Evolutionary conservation across 2,113 vertebrate genomes (phyloP).

Genomic region (Pimephales promelas): DNA sequence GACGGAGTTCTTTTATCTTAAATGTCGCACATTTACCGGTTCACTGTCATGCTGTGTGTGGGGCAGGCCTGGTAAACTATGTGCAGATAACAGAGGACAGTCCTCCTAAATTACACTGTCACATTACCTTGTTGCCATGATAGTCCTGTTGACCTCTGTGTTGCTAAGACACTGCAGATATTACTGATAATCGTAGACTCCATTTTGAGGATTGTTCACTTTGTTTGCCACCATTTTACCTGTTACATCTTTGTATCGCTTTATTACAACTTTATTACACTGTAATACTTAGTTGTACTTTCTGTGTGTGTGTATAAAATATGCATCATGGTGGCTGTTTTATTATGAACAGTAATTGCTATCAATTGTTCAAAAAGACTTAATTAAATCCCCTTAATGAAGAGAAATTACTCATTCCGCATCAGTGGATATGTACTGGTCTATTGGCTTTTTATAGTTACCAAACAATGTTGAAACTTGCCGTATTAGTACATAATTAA

Average conservation of each 20-base stretch:
- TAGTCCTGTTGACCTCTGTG: constrained; percentile 39
- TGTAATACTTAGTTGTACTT: background rate
- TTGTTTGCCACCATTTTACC: background rate
- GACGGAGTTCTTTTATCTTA: constrained; percentile 57
- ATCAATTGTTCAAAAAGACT: no score
- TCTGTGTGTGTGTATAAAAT: background rate
- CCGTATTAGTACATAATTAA: background rate
- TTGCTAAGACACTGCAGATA: constrained; percentile 38
- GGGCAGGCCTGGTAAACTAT: constrained; percentile 57
- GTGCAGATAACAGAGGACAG: constrained; percentile 70
- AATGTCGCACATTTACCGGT: constrained; percentile 50
- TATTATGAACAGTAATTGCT: background rate
- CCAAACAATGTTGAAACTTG: background rate
- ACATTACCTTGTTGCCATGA: constrained; percentile 63
- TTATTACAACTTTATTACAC: background rate
- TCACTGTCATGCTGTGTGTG: constrained; percentile 60
- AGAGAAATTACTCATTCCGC: no score
- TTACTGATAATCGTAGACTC: background rate
- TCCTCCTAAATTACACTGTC: constrained; percentile 73
- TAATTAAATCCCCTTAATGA: no score
- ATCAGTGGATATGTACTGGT: no score
- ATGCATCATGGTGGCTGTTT: background rate
- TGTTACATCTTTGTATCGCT: background rate
- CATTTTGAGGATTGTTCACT: background rate
- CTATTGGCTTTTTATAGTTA: no score